Base-by-base conservation (phyloP, 37 sponge, comb jelly and placozoan species). In the Ephydatia muelleri region DNA sequence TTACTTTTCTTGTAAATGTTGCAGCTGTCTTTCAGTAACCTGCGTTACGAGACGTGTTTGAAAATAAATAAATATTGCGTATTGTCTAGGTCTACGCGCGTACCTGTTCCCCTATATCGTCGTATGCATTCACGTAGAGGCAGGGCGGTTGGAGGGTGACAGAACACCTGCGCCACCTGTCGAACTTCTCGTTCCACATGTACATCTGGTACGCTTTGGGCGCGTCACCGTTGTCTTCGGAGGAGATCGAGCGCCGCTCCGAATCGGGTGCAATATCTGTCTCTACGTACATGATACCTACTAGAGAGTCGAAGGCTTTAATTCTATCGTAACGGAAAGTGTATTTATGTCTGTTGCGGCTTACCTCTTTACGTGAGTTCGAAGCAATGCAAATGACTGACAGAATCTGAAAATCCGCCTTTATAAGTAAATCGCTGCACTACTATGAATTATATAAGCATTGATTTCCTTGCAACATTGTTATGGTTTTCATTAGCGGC, bases 121-220 rank as follows among this genome's bases (percentile, higher is more conserved):
- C 91, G 70, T 84, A 82, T 70, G 90, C 94, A 47, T 75, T 81
- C 5, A 94, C 74, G 27, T 72, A 30, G 34, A 94, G 75, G 39
- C 43, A 37, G 14, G 91, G 91, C 32, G 88, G 82, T 6, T 82
- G 34, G 29, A 94, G 71, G 0, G 82, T 49, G 14, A 88, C 84
- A 8, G 75, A 27, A 66, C 94, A 87, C 47, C 90, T 91, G 70
- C 90, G 94, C 94, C 94, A 94, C 13, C 80, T 87, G 91, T 87
- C 78, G 49, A 33, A 94, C 32, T 81, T 83, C 8, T 29, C 49
- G 70, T 83, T 94, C 90, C 89, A 94, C 16, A 91, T 89, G 77
- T 68, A 94, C 93, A 89, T 74, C 71, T 38, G 29, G 36, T 89
- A 83, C 47, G 77, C 72, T 68, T 88, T 91, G 16, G 49, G 73